Conservation (phyloP, 2,113 vertebrate species). For the Hemiprocne comata region DNA sequence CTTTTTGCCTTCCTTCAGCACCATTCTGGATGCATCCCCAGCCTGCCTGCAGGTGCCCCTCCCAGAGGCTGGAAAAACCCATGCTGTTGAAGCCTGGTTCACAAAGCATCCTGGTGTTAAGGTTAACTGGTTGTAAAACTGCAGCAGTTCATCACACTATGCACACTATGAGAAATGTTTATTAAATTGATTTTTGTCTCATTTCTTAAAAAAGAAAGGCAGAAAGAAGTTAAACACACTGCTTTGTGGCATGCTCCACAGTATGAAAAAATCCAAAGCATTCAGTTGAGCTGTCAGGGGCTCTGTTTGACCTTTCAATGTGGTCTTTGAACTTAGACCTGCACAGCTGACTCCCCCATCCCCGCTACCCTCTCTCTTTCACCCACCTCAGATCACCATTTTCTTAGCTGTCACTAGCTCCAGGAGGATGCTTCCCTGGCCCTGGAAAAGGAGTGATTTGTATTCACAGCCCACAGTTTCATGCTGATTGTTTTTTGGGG, state of each 20-base stretch:
- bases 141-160: slow-evolving; percentile 57
- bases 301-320: slow-evolving; percentile 53
- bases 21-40: background rate
- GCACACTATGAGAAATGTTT: slow-evolving; percentile 69
- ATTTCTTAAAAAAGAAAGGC: slow-evolving; percentile 43
- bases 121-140: slow-evolving; percentile 56
- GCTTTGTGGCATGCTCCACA: slow-evolving; percentile 70
- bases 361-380: background rate
- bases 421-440: background rate
- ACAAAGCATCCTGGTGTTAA: slow-evolving; percentile 48
- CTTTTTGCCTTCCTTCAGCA: background rate
- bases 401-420: background rate
- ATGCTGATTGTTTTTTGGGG: background rate
- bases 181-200: slow-evolving; percentile 54
- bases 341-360: background rate
- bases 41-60: background rate
- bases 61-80: slow-evolving; percentile 25
- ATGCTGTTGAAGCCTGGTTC: slow-evolving; percentile 38
- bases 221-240: slow-evolving; percentile 66
- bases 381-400: background rate
- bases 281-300: slow-evolving; percentile 59
- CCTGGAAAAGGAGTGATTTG: background rate
- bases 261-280: slow-evolving; percentile 60
- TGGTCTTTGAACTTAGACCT: slow-evolving; percentile 33
- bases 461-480: background rate